Base-by-base conservation (phyloP, 2,888 invertebrate genomes). In the Cephus runcator region DNA sequence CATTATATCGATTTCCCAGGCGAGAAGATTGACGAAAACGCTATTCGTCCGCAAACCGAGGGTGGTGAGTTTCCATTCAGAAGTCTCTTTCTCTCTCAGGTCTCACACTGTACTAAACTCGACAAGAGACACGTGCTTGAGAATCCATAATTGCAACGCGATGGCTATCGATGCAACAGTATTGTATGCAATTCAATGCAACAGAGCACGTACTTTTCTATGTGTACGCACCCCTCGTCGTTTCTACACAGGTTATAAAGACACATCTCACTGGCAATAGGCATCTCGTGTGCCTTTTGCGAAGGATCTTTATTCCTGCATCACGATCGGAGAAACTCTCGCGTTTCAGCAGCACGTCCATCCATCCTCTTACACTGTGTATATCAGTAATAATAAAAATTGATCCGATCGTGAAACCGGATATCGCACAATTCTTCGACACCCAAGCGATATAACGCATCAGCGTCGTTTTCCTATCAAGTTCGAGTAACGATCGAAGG, bases 1-100 rank as follows among this genome's bases (percentile, higher is more conserved):
- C 56, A 23, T 56, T 23, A 23, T 56, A 56, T 56, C 56, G 23
- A 56, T 23, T 56, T 56, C 56, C 81, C 85, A 89, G 89, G 84
- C 86, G 88, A 85, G 81, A 88, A 85, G 87, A 79, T 84, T 83
- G 90, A 90, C 83, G 89, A 89, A 89, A 90, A 90, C 84, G 88
- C 88, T 85, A 90, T 90, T 81, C 86, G 84, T 82, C 88, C 87
- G 84, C 87, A 86, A 80, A 77, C 81, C 81, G 81, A 77, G 82
- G 90, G 90, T 90, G 90, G 56, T 56, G 56, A 56, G 56, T 56
- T 56, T 56, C 56, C 23, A 56, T 56, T 56, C 56, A 56, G 56
- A 56, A 9, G 56, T 56, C 56, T 23, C 40, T 40, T 6, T 40
- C 56, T 56, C 56, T 56, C 56, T 56, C 56, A 23, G 4, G 36